These are phyloP conservation scores for Lottia gigantea DNA, from an alignment of 2,888 invertebrate species.

Conservation along the genomic window DNA sequence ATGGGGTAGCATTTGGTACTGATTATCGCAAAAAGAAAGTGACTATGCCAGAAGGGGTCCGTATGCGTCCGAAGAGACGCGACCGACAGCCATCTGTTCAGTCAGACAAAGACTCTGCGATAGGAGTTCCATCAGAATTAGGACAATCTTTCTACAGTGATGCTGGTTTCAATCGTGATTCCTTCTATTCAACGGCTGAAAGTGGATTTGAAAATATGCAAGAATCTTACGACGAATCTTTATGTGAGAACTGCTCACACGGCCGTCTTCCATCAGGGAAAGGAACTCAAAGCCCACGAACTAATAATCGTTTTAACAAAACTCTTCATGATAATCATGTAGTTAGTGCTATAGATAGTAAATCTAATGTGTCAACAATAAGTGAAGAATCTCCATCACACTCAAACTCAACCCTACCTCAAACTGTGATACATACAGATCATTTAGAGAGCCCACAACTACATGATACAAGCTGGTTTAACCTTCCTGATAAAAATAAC, in stretches of 20 bases:
- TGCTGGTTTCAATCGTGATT: conserved; percentile 28
- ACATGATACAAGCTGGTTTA: conserved; percentile 14
- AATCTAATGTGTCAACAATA: conserved; percentile 11
- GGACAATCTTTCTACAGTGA: conserved; percentile 31
- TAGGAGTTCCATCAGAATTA: conserved; percentile 25
- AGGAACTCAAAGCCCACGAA: not conserved
- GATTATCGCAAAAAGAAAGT: conserved; percentile 20
- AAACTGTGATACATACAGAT: conserved; percentile 10
- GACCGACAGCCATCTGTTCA: conserved; percentile 18
- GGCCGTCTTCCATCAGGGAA: not conserved
- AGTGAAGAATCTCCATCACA: conserved; percentile 23
- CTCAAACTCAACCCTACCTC: conserved; percentile 6
- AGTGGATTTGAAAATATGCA: conserved; percentile 37
- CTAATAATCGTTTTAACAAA: not conserved
- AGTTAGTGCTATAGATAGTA: conserved; percentile 15
- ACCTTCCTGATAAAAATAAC: conserved; percentile 19
- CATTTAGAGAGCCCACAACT: conserved; percentile 13
- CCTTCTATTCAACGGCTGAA: conserved; percentile 38
- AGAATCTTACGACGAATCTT: conserved; percentile 26
- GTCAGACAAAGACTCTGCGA: conserved; percentile 34
- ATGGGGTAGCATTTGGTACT: conserved; percentile 35
- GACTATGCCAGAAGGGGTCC: not conserved
- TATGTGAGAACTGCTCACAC: conserved; percentile 1
- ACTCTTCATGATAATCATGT: not conserved
- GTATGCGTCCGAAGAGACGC: conserved; percentile 18